phyloP scores from a whole-genome alignment of 2,888 invertebrate genomes.

The Lepidocyrtoides sp. region DNA sequence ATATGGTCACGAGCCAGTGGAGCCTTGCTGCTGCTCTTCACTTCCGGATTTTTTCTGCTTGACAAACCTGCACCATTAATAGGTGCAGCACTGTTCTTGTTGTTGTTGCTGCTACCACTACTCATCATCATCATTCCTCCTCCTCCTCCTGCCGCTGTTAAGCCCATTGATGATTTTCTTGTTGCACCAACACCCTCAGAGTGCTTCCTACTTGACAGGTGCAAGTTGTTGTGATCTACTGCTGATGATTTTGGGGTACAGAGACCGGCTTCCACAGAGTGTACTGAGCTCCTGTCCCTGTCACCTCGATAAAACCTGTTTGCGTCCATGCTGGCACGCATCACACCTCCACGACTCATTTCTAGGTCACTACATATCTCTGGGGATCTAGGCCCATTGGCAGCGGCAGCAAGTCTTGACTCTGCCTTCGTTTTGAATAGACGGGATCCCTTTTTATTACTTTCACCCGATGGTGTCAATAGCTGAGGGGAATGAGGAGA shows the following conservation, averaged over 20 bases:
- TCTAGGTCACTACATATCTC: constrained; percentile 78
- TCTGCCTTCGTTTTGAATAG: constrained; percentile 93
- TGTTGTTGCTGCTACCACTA: not conserved
- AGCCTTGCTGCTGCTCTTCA: constrained; percentile 55
- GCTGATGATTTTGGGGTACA: constrained; percentile 73
- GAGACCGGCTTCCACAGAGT: constrained; percentile 71
- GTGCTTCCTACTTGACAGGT: constrained; percentile 76
- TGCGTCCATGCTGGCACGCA: constrained; percentile 80
- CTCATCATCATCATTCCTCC: not conserved
- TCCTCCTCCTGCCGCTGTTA: constrained; percentile 10
- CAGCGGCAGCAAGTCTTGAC: constrained; percentile 87
- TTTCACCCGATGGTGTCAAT: constrained; percentile 67
- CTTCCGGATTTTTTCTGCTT: constrained; percentile 79
- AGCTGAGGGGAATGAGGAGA: constrained; percentile 69
- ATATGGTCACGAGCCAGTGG: constrained; percentile 77
- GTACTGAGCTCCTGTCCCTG: constrained; percentile 75
- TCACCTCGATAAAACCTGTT: constrained; percentile 78
- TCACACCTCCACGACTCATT: constrained; percentile 77
- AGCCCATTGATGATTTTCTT: constrained; percentile 65
- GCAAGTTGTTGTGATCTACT: constrained; percentile 62
- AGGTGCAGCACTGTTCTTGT: not conserved
- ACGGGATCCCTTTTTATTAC: constrained; percentile 86
- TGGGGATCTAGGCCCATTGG: constrained; percentile 74
- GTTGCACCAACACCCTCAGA: constrained; percentile 65
- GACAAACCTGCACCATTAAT: constrained; percentile 52